Conservation (phyloP, 2,797 vertebrate species). For the Enteromius unitaeniatus region DNA sequence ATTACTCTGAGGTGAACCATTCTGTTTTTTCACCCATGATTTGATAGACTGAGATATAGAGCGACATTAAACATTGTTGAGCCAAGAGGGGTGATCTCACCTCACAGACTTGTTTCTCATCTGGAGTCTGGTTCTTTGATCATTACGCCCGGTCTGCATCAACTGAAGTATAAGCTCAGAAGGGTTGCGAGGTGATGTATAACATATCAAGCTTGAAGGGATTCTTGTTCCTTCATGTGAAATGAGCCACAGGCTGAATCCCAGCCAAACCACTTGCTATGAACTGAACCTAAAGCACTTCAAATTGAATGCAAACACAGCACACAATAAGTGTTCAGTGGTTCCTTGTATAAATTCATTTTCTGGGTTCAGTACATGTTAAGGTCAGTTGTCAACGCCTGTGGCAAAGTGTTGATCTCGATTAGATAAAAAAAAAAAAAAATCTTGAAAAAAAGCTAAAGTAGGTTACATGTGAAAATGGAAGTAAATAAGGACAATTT, state of each 20-base stretch:
- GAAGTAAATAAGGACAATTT: background rate
- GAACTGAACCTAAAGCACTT: background rate
- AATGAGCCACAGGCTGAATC: conserved; percentile 1
- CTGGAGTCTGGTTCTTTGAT: conserved; percentile 46
- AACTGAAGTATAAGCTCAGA: conserved; percentile 31
- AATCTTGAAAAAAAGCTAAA: background rate
- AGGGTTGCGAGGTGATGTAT: conserved; percentile 20
- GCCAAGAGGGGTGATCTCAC: conserved; percentile 38
- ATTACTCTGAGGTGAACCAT: conserved; percentile 2
- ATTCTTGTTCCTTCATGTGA: conserved; percentile 27
- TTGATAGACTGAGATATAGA: conserved; percentile 21
- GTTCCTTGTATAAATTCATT: background rate
- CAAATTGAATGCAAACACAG: background rate
- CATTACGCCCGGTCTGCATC: conserved; percentile 29
- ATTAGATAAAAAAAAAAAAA: background rate
- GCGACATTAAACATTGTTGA: conserved; percentile 16
- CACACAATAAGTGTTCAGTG: background rate
- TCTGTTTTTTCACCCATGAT: background rate
- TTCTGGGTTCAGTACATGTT: background rate
- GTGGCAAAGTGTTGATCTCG: background rate
- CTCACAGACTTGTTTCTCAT: conserved; percentile 36
- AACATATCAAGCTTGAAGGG: background rate
- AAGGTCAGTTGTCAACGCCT: background rate
- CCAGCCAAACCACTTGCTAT: background rate
- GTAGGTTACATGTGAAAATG: background rate